Conservation (phyloP, 2,888 invertebrate species). For the Drosophila buzzatii region DNA sequence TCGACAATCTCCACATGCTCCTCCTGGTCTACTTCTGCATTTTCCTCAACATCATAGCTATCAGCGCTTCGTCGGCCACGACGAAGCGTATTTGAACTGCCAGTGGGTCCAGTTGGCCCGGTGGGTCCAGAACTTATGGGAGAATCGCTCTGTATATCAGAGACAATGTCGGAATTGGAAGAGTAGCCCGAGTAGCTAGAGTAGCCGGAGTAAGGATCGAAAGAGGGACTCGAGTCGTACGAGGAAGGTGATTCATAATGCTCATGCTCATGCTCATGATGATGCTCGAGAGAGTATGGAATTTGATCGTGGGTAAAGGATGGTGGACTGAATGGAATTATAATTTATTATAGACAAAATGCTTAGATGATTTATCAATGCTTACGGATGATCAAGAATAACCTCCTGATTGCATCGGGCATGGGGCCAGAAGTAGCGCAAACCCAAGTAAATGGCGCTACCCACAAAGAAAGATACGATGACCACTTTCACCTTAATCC, state of each 20-base stretch:
- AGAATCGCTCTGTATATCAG: constrained; percentile 57
- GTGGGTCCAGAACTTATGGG: constrained; percentile 24
- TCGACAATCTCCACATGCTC: constrained; percentile 64
- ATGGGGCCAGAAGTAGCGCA: constrained; percentile 79
- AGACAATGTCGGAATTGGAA: constrained; percentile 68
- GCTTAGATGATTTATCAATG: fast-evolving
- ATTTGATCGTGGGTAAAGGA: constrained; percentile 71
- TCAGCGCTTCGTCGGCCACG: constrained; percentile 62
- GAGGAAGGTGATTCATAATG: constrained; percentile 65
- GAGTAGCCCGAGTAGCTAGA: constrained; percentile 80
- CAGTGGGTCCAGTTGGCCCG: constrained; percentile 38
- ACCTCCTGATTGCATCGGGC: constrained; percentile 70
- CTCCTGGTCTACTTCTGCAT: constrained; percentile 23
- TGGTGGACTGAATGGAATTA: constrained; percentile 60
- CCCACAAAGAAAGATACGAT: constrained; percentile 84
- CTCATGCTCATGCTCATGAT: constrained; percentile 61
- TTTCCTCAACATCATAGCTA: constrained; percentile 1
- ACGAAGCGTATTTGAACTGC: constrained; percentile 48
- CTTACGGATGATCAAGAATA: constrained; percentile 84
- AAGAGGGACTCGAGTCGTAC: constrained; percentile 66
- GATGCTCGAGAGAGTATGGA: constrained; percentile 64
- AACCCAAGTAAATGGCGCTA: constrained; percentile 82
- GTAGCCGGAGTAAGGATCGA: constrained; percentile 82
- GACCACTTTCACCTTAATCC: constrained; percentile 84
- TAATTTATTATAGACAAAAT: neutral